These are phyloP conservation scores for Maccullochella peelii DNA, from an alignment of 2,113 vertebrate species.

Conservation along the genomic window DNA sequence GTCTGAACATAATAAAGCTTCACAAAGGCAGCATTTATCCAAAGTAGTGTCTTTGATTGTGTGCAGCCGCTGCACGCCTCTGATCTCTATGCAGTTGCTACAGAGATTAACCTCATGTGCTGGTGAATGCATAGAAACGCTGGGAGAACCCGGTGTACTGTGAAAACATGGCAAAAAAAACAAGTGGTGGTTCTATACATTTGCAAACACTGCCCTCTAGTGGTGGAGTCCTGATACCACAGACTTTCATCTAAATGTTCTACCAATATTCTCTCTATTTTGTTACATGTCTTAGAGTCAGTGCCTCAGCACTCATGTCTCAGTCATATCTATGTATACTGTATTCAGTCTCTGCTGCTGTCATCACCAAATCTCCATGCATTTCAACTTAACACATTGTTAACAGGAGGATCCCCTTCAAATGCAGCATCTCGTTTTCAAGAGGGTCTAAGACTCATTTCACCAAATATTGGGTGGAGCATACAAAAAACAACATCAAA, in stretches of 20 bases:
- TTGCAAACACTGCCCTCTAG: conserved; percentile 59
- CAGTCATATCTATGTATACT: not conserved
- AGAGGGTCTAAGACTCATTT: no score
- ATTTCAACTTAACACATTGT: not conserved
- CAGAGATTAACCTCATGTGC: conserved; percentile 25
- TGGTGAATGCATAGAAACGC: conserved; percentile 6
- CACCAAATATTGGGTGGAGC: no score
- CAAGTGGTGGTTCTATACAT: not conserved
- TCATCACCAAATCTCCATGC: not conserved
- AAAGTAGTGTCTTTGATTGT: conserved; percentile 1
- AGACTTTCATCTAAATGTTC: no score
- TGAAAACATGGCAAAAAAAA: not conserved
- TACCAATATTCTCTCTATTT: not conserved
- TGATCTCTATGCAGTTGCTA: conserved; percentile 27
- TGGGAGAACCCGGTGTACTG: not conserved
- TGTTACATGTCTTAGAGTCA: not conserved
- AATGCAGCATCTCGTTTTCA: not conserved
- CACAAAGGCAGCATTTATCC: conserved; percentile 9
- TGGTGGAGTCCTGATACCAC: not conserved
- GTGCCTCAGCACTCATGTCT: not conserved
- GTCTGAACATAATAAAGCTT: not conserved
- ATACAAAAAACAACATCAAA: not conserved
- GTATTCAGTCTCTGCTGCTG: not conserved
- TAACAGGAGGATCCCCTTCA: not conserved
- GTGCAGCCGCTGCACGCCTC: conserved; percentile 1